Conservation (phyloP, 2,797 vertebrate genomes). For the Clamator glandarius region DNA sequence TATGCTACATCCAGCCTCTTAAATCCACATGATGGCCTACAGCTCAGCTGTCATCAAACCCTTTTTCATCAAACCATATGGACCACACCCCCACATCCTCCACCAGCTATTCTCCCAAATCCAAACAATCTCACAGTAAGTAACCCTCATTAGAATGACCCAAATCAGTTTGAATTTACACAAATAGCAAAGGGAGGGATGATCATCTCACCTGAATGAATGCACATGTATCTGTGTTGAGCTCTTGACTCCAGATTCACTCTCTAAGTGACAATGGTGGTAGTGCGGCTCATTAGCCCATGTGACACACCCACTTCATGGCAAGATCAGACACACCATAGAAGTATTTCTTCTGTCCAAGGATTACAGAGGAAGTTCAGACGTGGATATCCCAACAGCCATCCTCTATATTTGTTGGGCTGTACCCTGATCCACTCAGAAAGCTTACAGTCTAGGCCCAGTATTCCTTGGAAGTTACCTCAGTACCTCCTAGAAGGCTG, state of each 20-base stretch:
- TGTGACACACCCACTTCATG: not conserved
- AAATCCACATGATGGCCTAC: not conserved
- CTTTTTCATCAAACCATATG: not conserved
- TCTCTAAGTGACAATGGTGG: not conserved
- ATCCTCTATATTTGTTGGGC: not conserved
- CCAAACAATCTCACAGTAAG: not conserved
- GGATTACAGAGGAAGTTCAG: not conserved
- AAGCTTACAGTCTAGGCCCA: not conserved
- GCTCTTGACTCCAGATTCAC: not conserved
- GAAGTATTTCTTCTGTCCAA: not conserved
- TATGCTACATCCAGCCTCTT: not conserved
- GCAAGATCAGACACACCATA: not conserved
- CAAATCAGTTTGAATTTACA: not conserved
- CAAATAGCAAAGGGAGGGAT: not conserved
- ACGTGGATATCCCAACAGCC: not conserved
- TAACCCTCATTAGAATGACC: not conserved
- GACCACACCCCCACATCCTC: not conserved
- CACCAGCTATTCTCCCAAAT: not conserved
- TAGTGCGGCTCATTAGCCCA: not conserved
- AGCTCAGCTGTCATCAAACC: not conserved
- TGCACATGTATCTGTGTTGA: accelerated
- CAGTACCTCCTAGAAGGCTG: not conserved
- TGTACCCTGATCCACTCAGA: not conserved
- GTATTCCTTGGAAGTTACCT: not conserved
- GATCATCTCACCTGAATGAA: not conserved